Percentiles rank a stretch among this genome's conserved stretches.
Conservation (phyloP, 2,888 invertebrate species). For the Cheilosia grossa region DNA sequence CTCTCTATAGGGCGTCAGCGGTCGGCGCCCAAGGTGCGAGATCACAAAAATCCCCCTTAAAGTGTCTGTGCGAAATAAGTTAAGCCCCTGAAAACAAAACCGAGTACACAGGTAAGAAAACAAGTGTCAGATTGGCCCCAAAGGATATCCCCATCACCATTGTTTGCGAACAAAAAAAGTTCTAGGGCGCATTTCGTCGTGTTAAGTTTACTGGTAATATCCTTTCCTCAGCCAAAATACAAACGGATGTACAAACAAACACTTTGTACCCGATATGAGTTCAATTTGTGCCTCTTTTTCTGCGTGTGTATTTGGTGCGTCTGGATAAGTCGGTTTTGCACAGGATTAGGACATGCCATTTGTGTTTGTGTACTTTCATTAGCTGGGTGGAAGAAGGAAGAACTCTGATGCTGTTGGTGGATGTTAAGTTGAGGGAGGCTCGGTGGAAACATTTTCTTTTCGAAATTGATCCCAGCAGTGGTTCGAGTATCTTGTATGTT, state of each 20-base stretch:
- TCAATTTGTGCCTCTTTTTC: constrained; percentile 70
- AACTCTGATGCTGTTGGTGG: not conserved
- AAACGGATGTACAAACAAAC: constrained; percentile 72
- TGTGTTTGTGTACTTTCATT: constrained; percentile 67
- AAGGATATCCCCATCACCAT: constrained; percentile 52
- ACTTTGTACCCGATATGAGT: constrained; percentile 71
- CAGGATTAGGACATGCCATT: constrained; percentile 72
- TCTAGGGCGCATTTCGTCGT: constrained; percentile 64
- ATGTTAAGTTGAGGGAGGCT: constrained; percentile 1
- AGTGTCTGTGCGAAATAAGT: constrained; percentile 61
- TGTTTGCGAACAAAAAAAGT: constrained; percentile 40
- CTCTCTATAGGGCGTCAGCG: not conserved
- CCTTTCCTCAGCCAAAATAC: constrained; percentile 66
- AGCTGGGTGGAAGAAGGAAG: constrained; percentile 8
- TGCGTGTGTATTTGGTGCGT: constrained; percentile 47
- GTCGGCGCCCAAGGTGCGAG: constrained; percentile 3
- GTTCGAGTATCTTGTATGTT: constrained; percentile 22
- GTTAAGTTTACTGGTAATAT: constrained; percentile 71
- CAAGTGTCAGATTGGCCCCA: constrained; percentile 73
- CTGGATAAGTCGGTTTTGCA: constrained; percentile 69
- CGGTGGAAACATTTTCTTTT: not conserved
- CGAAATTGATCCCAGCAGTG: constrained; percentile 4
- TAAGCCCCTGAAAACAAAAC: constrained; percentile 68
- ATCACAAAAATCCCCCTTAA: constrained; percentile 13
- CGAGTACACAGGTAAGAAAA: constrained; percentile 69